These are phyloP conservation scores for Rhineura floridana DNA, from an alignment of 2,113 vertebrate species.

Conservation along the genomic window DNA sequence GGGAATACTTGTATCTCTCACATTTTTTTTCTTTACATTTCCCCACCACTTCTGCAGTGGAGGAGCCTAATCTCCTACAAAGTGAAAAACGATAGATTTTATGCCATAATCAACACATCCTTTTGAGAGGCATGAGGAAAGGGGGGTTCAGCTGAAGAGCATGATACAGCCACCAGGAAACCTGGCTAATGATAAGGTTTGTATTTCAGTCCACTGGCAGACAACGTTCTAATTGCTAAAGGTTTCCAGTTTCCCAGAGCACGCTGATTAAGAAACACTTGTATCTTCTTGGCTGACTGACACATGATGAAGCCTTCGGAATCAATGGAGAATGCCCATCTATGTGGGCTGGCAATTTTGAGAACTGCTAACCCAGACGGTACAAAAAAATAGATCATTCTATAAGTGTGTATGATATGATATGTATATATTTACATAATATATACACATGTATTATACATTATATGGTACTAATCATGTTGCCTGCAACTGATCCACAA, in stretches of 20 bases:
- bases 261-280: neutral
- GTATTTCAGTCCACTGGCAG: neutral
- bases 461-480: neutral
- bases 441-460: neutral
- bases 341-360: neutral
- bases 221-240: neutral
- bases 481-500: neutral
- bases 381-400: neutral
- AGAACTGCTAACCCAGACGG: neutral
- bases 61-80: neutral
- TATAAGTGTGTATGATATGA: neutral
- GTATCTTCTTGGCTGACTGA: neutral
- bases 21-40: neutral
- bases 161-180: neutral
- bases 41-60: neutral
- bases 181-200: neutral
- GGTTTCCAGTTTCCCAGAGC: constrained; percentile 17
- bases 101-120: neutral
- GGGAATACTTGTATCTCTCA: neutral
- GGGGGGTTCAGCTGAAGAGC: neutral
- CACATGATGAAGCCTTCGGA: neutral
- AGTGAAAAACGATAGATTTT: neutral
- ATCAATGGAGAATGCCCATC: neutral
- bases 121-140: neutral
- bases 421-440: neutral